Evolutionary conservation across 2,888 invertebrate genomes (phyloP).

Genomic region (Melangyna quadrimaculata): DNA sequence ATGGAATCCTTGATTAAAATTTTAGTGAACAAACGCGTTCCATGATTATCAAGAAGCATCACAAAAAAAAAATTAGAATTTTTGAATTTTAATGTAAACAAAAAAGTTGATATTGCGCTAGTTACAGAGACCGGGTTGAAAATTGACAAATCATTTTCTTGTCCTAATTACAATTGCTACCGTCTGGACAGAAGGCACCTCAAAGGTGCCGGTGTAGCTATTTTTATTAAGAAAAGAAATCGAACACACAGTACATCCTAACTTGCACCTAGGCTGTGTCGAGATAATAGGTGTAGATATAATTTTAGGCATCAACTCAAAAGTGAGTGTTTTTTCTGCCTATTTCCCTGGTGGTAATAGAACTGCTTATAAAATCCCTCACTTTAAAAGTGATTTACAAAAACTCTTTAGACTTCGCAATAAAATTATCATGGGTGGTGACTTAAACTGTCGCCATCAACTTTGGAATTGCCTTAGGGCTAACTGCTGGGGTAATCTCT

Average conservation of each 20-base stretch:
- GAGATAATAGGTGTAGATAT: slow-evolving; percentile 3
- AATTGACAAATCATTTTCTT: background rate
- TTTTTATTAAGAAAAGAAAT: background rate
- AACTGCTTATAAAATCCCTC: too few relatives aligned
- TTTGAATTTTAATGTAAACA: slow-evolving; percentile 13
- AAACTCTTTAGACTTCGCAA: background rate
- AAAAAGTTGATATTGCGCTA: slow-evolving; percentile 23
- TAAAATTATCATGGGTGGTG: background rate
- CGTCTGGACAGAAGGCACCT: slow-evolving; percentile 2
- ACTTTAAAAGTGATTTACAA: background rate
- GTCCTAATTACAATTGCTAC: slow-evolving; percentile 1
- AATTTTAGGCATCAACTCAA: background rate
- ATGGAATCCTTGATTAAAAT: too few relatives aligned
- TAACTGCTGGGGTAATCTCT: slow-evolving; percentile 6
- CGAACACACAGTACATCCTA: background rate
- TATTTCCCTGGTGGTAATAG: background rate
- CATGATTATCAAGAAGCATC: slow-evolving; percentile 22
- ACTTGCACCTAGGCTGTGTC: background rate
- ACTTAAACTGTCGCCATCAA: slow-evolving; percentile 1
- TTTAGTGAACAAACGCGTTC: too few relatives aligned
- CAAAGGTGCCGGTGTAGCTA: background rate
- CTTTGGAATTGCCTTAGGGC: slow-evolving; percentile 5
- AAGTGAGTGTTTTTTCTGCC: slow-evolving; percentile 5
- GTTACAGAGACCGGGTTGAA: slow-evolving; percentile 9
- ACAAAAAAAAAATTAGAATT: background rate